Evolutionary conservation across 1,140 invertebrate genomes (phyloP), one percentile per base, ranked within the genome.

Genomic region (Muscidifurax raptorellus): DNA sequence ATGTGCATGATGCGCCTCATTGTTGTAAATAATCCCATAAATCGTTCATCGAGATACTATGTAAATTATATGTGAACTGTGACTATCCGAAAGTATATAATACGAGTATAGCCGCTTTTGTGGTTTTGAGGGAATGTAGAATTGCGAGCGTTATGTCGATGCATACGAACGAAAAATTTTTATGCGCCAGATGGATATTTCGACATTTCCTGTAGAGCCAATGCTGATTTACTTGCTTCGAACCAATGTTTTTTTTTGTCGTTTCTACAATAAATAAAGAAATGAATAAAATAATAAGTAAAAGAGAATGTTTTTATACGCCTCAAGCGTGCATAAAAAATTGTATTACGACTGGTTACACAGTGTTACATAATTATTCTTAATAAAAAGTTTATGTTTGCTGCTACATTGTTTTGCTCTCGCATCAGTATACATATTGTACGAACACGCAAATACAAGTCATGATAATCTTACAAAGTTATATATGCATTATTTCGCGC

Each of bases 21-120:
- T 83, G 83, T 80, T 90, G 89, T 90, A 90, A 89, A 90, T 90
- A 90, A 87, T 86, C 59, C 89, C 85, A 88, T 78, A 80, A 72
- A 69, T 88, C 87, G 67, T 76, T 84, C 89, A 88, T 87, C 87
- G 66, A 77, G 25, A 59, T 22, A 75, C 66, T 27, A 82, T 88
- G 79, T 89, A 89, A 88, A 89, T 89, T 81, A 80, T 85, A 86
- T 40, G 85, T 86, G 83, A 86, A 84, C 7, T 79, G 77, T 67
- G 83, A 84, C 30, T 72, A 78, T 77, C 36, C 52, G 7, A 72
- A 79, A 36, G 22, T 69, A 80, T 22, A 40, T n/a, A 22, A 66
- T 30, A 69, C 44, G 77, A 30, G 59, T 83, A 78, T 47, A 64
- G 71, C n/a, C 22, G 59, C 36, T 80, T n/a, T n/a, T 72, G 12